Evolutionary conservation across 2,797 vertebrate species (phyloP), one percentile per base, ranked within the genome.

Genomic region (Scomberomorus guttatus): DNA sequence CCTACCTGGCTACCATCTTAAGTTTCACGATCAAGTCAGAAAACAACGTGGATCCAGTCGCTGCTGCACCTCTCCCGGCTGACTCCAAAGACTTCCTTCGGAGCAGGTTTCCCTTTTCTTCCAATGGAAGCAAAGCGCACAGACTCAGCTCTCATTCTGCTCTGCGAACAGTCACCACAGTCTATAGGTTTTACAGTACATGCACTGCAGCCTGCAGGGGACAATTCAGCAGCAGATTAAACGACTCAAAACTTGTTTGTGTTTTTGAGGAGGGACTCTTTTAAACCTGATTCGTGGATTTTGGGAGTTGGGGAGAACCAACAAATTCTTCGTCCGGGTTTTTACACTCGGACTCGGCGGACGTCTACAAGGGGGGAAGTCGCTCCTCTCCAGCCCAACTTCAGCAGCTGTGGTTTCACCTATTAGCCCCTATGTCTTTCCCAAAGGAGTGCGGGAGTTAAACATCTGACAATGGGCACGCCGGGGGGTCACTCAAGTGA

Each of bases 371-470:
- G 29, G 51, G 67, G 72, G 77, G 79, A 79, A 48, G 79, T 87
- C 87, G 80, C 86, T 86, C 76, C 84, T 83, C 86, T 91, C 75
- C 90, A 89, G 93, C 93, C 93, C 92, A 83, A 86, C 84, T 88
- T 89, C 90, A 91, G 93, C 96, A 96, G 95, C 96, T 96, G 96
- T 92, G 95, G 92, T 88, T 95, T 97, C 96, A 97, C 96, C 96
- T 95, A 95, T 97, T 96, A 96, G 96, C 96, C 96, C 95, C 91
- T 95, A 94, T 95, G 97, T 97, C 96, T 96, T 96, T 96, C 96
- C 95, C 94, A 93, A 80, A 95, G 96, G 96, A 95, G 92, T 87
- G 94, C 93, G 82, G 91, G 95, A 98, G 96, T 96, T 97, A 96
- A 95, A 90, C 95, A 95, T 95, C 95, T 94, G 94, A 97, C 96